Evolutionary conservation across 92 coral and sea anemone species (phyloP), one percentile per base, ranked within the genome.

Genomic region (Montipora capitata): DNA sequence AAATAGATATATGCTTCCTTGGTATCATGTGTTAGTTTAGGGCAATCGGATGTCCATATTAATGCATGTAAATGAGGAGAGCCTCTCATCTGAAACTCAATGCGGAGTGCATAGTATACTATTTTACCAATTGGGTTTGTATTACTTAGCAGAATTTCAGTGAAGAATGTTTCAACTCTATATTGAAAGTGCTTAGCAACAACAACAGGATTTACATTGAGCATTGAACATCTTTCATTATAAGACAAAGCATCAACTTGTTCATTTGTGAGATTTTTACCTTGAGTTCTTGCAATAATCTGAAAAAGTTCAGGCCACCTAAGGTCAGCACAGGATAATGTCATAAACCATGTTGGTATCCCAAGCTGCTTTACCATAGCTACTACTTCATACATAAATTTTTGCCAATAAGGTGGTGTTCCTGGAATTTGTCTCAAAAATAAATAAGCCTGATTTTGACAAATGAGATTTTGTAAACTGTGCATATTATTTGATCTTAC

Each of bases 361-460:
- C 5, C 52, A 45, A 45, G 52, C 52, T 45, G 52, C 1, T 1
- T 45, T 45, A 45, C 52, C 52, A 45, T 45, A 45, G 52, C 52
- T 45, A 45, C 52, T 45, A 45, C 52, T 45, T 45, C 52, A 45
- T 5, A 9, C 52, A 45, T 45, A 45, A 45, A 45, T 9, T 5
- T 45, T 45, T 45, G 52, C 52, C 52, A 45, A 45, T 58, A 89
- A 14, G 75, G 90, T 8, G 93, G 84, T 54, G 89, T 63, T 4
- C 84, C 79, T 65, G 84, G 79, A 43, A 84, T 83, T 76, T 89
- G 85, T 70, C 90, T 71, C 63, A 90, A 40, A 79, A 91, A 91
- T 56, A 85, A 62, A 87, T 91, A 91, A 35, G 94, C 94, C 54
- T 91, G 91, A 42, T 91, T 91, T 75, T 91, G 94, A 20, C 80